A percentile compares a stretch with the other conserved stretches of the same genome.
Evolutionary conservation across 2,797 vertebrate genomes (phyloP).

Genomic region (Chelonia mydas): DNA sequence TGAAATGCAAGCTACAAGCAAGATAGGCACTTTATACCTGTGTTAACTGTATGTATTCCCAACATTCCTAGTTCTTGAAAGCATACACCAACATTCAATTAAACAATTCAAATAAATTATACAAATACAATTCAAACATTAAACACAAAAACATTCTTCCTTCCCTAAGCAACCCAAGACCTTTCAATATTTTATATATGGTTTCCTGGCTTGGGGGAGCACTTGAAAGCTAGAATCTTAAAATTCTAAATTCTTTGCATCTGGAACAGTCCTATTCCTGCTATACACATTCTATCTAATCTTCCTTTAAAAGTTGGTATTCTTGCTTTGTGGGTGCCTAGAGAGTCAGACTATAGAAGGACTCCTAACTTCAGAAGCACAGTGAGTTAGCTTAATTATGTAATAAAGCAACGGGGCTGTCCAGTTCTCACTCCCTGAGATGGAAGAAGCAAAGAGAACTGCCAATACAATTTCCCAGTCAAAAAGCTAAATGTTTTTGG

Average conservation of each 20-base stretch:
- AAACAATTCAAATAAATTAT: neutral
- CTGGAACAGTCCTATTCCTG: neutral
- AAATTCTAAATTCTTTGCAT: neutral
- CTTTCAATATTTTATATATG: neutral
- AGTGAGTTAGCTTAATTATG: conserved; percentile 10
- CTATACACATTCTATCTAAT: neutral
- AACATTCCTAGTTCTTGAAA: neutral
- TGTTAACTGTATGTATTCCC: neutral
- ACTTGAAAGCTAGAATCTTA: neutral
- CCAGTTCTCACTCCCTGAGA: neutral
- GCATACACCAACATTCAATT: neutral
- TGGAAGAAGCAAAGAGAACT: neutral
- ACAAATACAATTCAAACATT: neutral
- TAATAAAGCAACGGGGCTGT: neutral
- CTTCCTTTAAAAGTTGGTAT: neutral
- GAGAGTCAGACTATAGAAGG: neutral
- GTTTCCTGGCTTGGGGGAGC: neutral
- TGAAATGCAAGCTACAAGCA: neutral
- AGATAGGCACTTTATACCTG: neutral
- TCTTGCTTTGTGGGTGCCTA: neutral
- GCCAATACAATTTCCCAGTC: neutral
- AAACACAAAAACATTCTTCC: neutral
- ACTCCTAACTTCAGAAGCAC: neutral
- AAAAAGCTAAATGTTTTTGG: neutral
- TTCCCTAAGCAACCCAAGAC: neutral